phyloP scores from a whole-genome alignment of 2,797 vertebrate species.

The Paedocypris micromegethes region DNA sequence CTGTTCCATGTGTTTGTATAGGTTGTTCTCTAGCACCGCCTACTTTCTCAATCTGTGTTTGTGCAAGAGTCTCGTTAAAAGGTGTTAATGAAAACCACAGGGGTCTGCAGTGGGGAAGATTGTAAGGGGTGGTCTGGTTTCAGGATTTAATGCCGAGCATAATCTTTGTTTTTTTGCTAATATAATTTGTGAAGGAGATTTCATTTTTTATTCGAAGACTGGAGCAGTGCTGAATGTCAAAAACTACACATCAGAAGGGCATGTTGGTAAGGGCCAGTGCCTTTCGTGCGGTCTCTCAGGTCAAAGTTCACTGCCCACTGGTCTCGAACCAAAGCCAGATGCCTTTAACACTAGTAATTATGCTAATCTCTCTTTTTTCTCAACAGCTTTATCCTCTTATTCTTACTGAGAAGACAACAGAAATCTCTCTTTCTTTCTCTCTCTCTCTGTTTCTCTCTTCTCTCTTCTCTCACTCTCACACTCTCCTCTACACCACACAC shows the following conservation, averaged over 20 bases:
- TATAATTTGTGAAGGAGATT: too few relatives aligned
- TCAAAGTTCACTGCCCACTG: too few relatives aligned
- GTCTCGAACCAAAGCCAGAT: too few relatives aligned
- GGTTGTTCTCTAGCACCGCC: neutral
- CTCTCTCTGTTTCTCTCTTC: neutral
- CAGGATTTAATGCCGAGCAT: neutral
- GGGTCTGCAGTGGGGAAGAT: constrained; percentile 12
- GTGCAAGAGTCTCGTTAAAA: constrained; percentile 21
- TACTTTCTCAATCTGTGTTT: constrained; percentile 14
- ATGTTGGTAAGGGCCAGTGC: too few relatives aligned
- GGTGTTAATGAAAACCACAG: constrained; percentile 28
- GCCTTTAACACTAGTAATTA: constrained; percentile 10
- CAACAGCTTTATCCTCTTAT: neutral
- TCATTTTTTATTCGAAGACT: too few relatives aligned
- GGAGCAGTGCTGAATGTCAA: too few relatives aligned
- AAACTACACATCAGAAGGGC: too few relatives aligned
- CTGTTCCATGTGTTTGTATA: neutral
- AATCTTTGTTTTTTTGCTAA: too few relatives aligned
- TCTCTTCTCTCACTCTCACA: too few relatives aligned
- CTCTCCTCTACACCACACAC: too few relatives aligned
- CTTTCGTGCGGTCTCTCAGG: too few relatives aligned
- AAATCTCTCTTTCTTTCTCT: neutral
- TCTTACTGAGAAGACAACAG: neutral
- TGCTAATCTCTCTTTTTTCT: constrained; percentile 25
- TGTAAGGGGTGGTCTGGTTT: constrained; percentile 11